phyloP scores from a whole-genome alignment of 64 coral and sea anemone genomes.

The Trachythela sp. region DNA sequence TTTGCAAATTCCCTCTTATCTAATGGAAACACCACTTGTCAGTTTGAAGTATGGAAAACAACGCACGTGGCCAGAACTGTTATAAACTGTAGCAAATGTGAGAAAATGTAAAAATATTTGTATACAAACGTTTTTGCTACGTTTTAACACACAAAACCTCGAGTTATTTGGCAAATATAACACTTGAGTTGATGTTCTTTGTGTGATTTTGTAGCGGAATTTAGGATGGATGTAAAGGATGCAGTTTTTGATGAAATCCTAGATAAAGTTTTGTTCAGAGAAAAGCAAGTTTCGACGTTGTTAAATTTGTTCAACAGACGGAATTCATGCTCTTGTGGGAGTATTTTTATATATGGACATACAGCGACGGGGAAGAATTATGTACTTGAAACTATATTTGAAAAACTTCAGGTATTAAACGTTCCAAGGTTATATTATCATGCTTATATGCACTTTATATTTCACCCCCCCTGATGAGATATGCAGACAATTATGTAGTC shows the following conservation, averaged over 20 bases:
- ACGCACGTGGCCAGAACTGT: neutral
- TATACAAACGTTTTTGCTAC: no score
- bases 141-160: no score
- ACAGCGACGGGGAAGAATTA: conserved; percentile 79
- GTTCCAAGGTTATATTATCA: neutral
- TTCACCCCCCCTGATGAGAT: neutral
- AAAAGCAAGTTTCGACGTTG: conserved; percentile 44
- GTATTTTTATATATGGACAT: conserved; percentile 74
- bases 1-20: neutral
- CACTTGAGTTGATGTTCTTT: no score
- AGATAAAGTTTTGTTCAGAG: conserved; percentile 49
- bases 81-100: no score
- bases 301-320: conserved; percentile 60
- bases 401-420: conserved; percentile 54
- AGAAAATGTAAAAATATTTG: no score
- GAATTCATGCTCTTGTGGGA: conserved; percentile 30
- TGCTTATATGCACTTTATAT: neutral
- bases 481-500: no score
- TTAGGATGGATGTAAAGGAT: conserved; percentile 10
- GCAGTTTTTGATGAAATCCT: conserved; percentile 29
- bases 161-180: no score
- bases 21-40: no score
- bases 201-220: no score
- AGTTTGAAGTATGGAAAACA: neutral
- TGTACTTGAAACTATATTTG: conserved; percentile 63